Base-by-base conservation (phyloP, 2,888 invertebrate genomes). In the Myopa testacea region DNA sequence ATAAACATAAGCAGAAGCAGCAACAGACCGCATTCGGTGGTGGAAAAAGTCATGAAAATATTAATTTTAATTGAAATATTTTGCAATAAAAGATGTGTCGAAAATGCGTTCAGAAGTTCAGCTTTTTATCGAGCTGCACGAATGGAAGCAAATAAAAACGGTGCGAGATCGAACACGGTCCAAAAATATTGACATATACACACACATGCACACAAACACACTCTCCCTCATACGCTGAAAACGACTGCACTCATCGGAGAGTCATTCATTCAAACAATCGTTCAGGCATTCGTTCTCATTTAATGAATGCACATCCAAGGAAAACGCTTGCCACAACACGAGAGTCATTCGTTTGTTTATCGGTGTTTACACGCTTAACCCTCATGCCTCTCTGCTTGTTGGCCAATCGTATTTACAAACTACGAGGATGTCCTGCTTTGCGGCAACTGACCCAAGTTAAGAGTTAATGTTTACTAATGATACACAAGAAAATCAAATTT, bases 11-110 rank as follows among this genome's bases (percentile, higher is more conserved):
- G 12, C 58, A 58, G 10, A 16, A 5, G 19, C 58, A 58, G 10
- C 58, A 58, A 12, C 58, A 60, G 26, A 60, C 60, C 6, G 6
- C 6, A 55, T 16, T 50, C 55, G 16, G 16, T 12, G 10, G 3
- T 0, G 5, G 63, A 5, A 63, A 63, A 63, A 63, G 19, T 8
- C 2, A 60, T 19, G 6, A 16, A 60, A 60, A 16, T 8, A 60
- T 60, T 7, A 60, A 63, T n/a, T 63, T 63, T 34, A 63, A 63
- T 34, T 26, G 34, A 63, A 63, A 26, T 34, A 63, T 63, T 63
- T 26, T 10, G 7, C 34, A 10, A 19, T 34, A 63, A 63, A 63
- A 63, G 6, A 63, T 16, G 16, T 1, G 37, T 7, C 14, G 34
- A 63, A 5, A 63, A 37, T 7, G 5, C 55, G 16, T 55, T 55